phyloP scores from a whole-genome alignment of 2,797 vertebrate genomes.

The Phrynocephalus vlangalii region DNA sequence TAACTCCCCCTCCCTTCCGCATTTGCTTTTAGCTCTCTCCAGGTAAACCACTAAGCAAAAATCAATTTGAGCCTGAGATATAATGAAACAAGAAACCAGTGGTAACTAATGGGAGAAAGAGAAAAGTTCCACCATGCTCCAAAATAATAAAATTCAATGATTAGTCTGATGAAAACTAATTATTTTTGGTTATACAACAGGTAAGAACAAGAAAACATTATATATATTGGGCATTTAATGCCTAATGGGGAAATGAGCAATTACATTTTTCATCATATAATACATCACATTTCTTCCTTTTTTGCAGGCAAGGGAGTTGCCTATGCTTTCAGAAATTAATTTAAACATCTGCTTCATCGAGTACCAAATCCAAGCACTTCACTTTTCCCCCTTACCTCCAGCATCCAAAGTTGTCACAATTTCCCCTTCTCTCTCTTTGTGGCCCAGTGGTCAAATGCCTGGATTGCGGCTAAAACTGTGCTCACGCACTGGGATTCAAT shows the following conservation, averaged over 20 bases:
- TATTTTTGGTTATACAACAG: slow-evolving; percentile 71
- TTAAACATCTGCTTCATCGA: slow-evolving; percentile 38
- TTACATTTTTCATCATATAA: slow-evolving; percentile 53
- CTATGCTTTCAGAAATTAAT: slow-evolving; percentile 50
- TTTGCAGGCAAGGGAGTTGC: not conserved
- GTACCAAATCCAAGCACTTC: slow-evolving; percentile 23
- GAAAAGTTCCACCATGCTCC: slow-evolving; percentile 27
- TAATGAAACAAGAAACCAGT: slow-evolving; percentile 35
- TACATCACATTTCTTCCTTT: not conserved
- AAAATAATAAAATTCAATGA: slow-evolving; percentile 41
- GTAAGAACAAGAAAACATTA: slow-evolving; percentile 44
- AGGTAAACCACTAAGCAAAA: not conserved
- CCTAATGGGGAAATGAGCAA: slow-evolving; percentile 55
- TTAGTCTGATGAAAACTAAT: slow-evolving; percentile 68
- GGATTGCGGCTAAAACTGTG: no score
- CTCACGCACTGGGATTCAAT: no score
- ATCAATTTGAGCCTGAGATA: not conserved
- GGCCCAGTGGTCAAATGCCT: no score
- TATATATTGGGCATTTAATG: slow-evolving; percentile 45
- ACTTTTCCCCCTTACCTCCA: slow-evolving; percentile 21
- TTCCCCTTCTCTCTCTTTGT: slow-evolving; percentile 7
- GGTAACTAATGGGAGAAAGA: not conserved
- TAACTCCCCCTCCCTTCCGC: no score
- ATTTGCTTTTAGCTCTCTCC: no score
- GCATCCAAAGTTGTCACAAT: not conserved